Percentiles rank a stretch among this genome's conserved stretches.
These are phyloP conservation scores for Helicoverpa zea DNA, from an alignment of 1,140 invertebrate genomes.

Conservation along the genomic window DNA sequence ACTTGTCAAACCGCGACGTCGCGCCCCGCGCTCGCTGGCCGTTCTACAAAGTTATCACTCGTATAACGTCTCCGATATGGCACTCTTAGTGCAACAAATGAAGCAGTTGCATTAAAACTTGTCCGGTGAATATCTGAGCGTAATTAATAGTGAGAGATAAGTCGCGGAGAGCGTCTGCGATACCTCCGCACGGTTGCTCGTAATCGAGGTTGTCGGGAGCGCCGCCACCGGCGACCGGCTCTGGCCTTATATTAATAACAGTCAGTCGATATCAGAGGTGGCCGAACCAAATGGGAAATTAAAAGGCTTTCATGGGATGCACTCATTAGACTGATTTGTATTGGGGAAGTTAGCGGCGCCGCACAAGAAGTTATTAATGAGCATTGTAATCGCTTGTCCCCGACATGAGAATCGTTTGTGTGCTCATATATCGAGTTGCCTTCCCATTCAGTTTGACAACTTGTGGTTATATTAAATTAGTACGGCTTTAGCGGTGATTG, in stretches of 20 bases:
- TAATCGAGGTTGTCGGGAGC: constrained; percentile 77
- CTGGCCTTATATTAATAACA: constrained; percentile 81
- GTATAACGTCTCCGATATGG: constrained; percentile 79
- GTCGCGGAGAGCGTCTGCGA: constrained; percentile 73
- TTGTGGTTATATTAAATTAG: constrained; percentile 51
- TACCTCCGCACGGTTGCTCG: constrained; percentile 68
- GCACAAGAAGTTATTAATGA: constrained; percentile 77
- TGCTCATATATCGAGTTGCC: constrained; percentile 64
- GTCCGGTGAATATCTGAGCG: constrained; percentile 81
- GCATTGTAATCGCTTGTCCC: constrained; percentile 71
- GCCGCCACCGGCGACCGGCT: constrained; percentile 73
- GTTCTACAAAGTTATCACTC: constrained; percentile 78
- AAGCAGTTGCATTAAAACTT: constrained; percentile 86
- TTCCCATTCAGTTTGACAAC: constrained; percentile 44
- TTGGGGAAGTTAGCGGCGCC: constrained; percentile 67
- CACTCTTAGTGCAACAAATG: constrained; percentile 82
- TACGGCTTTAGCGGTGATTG: constrained; percentile 44
- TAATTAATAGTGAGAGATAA: constrained; percentile 86
- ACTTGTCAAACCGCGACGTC: constrained; percentile 53
- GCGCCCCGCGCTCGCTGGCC: constrained; percentile 10
- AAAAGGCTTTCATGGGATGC: constrained; percentile 84
- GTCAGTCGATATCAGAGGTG: constrained; percentile 78
- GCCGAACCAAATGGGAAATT: constrained; percentile 82
- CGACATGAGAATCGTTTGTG: constrained; percentile 70
- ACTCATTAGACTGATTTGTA: constrained; percentile 83